phyloP scores from a whole-genome alignment of 2,113 vertebrate species.

The Ciconia boyciana region DNA sequence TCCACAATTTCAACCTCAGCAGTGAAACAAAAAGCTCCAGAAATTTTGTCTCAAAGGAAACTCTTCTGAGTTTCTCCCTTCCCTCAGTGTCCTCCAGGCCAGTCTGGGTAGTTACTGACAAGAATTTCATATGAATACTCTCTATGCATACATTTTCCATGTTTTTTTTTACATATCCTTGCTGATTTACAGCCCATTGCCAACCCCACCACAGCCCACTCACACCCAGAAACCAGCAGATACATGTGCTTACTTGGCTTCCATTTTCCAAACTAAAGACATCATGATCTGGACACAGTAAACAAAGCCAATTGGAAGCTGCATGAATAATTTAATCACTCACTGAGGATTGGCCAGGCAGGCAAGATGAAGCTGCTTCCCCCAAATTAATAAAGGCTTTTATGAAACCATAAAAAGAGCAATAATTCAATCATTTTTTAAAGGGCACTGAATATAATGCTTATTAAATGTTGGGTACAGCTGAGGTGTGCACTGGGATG shows the following conservation, averaged over 20 bases:
- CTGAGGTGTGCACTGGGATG: constrained; percentile 35
- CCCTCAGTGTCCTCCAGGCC: neutral
- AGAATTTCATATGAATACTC: neutral
- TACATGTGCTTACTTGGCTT: neutral
- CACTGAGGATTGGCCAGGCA: neutral
- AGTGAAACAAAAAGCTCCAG: neutral
- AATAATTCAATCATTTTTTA: constrained; percentile 73
- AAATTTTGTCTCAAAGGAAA: neutral
- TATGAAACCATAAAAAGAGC: constrained; percentile 71
- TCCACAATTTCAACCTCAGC: neutral
- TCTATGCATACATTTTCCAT: neutral
- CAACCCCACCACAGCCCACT: neutral
- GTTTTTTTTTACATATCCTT: fast-evolving
- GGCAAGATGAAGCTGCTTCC: constrained; percentile 46
- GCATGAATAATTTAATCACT: constrained; percentile 69
- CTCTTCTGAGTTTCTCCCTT: neutral
- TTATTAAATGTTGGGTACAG: constrained; percentile 63
- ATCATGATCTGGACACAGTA: constrained; percentile 24
- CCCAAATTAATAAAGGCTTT: constrained; percentile 75
- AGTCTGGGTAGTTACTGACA: neutral
- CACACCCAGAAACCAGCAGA: neutral
- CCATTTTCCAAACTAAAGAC: neutral
- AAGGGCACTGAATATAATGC: constrained; percentile 58
- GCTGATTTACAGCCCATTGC: neutral
- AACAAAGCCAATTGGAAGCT: constrained; percentile 54